These are phyloP conservation scores for Brachymystax lenok DNA, from an alignment of 2,797 vertebrate species.

Conservation along the genomic window DNA sequence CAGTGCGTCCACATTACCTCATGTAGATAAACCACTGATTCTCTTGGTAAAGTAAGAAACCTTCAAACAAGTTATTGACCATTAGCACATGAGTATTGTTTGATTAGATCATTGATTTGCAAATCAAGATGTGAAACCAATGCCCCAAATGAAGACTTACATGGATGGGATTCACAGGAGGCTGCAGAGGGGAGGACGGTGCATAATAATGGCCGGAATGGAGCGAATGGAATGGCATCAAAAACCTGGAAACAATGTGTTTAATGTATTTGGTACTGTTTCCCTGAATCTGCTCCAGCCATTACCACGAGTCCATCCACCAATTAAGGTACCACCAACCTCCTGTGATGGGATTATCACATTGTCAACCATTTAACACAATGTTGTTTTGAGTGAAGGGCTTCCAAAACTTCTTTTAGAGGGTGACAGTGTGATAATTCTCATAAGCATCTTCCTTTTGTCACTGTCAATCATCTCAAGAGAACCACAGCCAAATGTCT, in stretches of 20 bases:
- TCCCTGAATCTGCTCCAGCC: too few relatives aligned
- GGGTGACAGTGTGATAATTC: background rate
- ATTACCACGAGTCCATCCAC: too few relatives aligned
- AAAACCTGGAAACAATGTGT: too few relatives aligned
- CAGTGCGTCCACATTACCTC: conserved; percentile 39
- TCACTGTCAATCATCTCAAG: background rate
- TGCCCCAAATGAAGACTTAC: background rate
- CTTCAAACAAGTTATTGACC: background rate
- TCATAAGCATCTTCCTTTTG: background rate
- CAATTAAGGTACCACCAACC: too few relatives aligned
- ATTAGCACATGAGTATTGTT: background rate
- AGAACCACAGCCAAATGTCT: background rate
- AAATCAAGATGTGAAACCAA: background rate
- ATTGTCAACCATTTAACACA: background rate
- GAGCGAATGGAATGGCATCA: too few relatives aligned
- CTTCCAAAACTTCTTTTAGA: background rate
- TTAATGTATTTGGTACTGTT: too few relatives aligned
- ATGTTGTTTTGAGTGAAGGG: background rate
- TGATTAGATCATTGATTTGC: background rate
- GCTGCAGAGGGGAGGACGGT: too few relatives aligned
- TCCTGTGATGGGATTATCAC: background rate
- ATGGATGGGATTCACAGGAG: background rate
- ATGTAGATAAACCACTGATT: conserved; percentile 26
- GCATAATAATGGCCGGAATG: too few relatives aligned
- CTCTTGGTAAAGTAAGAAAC: background rate